Base-by-base conservation (phyloP, 2,113 vertebrate genomes). In the Campylomormyrus tamandua region DNA sequence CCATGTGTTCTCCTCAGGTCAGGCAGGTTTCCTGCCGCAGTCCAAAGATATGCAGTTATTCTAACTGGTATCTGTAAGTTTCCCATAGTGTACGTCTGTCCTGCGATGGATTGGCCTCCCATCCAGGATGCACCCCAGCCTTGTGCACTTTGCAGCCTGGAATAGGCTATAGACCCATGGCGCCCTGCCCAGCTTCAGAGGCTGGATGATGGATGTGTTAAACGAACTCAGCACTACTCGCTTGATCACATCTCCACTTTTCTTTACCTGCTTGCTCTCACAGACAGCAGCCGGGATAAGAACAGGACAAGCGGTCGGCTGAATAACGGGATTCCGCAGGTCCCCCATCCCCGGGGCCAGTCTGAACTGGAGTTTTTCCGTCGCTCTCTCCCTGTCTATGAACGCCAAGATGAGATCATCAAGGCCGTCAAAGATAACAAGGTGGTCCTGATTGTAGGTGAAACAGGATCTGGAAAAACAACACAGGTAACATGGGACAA, bases 391-490 rank as follows among this genome's bases (percentile, higher is more conserved):
- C 98, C 98, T 19, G 97, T 99, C 77, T 95, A 94, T 91, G 96
- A 97, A 77, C 96, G 96, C 39, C 96, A 96, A 93, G 96, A 97
- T 58, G 97, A 99, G 95, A 98, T 99, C 83, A 88, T 98, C 88
- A 93, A 95, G 89, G 96, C 97, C 90, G 97, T 99, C 92, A 96
- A 96, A 92, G 96, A 97, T 13, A 96, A 97, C 94, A 96, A 95
- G 91, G 96, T 99, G 89, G 95, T 98, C 92, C 95, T 99, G 90
- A 94, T 99, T 91, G 90, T 99, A 88, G 98, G 98, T 91, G 98
- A 99, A 93, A 98, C 98, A 1, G 98, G 98, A 90, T 99, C 98
- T 77, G 98, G 98, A 91, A 99, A 99, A 95, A 99, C 98, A 45
- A 99, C 98, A 46, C 98, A 99, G 96, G 98, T 99, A 93, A 86